Evolutionary conservation across 1,140 invertebrate species (phyloP).

Genomic region (Neoseiulus cucumeris): DNA sequence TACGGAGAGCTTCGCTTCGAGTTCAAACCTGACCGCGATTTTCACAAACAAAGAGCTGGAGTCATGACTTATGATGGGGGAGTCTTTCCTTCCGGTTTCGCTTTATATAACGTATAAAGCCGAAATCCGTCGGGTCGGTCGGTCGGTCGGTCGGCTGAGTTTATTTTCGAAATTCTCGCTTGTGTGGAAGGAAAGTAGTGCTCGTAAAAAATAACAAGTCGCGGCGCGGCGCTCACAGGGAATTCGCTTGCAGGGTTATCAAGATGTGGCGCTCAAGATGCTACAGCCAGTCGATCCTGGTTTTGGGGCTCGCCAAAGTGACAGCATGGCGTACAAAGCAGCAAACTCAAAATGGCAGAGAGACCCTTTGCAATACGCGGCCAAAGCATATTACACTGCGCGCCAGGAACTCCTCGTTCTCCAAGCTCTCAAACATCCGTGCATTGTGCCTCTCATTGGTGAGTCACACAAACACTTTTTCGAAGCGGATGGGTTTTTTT

Average conservation of each 20-base stretch:
- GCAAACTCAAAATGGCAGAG: slow-evolving; percentile 71
- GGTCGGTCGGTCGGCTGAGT: not conserved
- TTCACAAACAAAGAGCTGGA: too few relatives aligned
- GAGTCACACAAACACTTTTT: not conserved
- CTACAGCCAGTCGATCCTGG: slow-evolving; percentile 78
- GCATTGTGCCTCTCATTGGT: slow-evolving; percentile 58
- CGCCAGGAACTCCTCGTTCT: slow-evolving; percentile 82
- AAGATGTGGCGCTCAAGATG: slow-evolving; percentile 82
- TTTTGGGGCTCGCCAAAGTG: slow-evolving; percentile 45
- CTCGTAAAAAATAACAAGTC: too few relatives aligned
- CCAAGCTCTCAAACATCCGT: slow-evolving; percentile 56
- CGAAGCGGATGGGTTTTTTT: too few relatives aligned
- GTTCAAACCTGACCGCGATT: too few relatives aligned
- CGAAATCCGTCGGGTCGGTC: too few relatives aligned
- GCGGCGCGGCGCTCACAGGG: too few relatives aligned
- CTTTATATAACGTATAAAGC: too few relatives aligned
- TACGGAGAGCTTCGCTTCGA: too few relatives aligned
- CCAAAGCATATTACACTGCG: slow-evolving; percentile 81
- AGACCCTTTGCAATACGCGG: slow-evolving; percentile 69
- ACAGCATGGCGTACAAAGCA: slow-evolving; percentile 55
- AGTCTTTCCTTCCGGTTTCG: too few relatives aligned
- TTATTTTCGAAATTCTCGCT: too few relatives aligned
- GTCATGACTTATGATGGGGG: too few relatives aligned
- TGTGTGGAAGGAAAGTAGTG: too few relatives aligned
- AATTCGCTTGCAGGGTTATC: slow-evolving; percentile 22